Base-by-base conservation (phyloP, 1,140 invertebrate genomes). In the Drosophila fuyamai region DNA sequence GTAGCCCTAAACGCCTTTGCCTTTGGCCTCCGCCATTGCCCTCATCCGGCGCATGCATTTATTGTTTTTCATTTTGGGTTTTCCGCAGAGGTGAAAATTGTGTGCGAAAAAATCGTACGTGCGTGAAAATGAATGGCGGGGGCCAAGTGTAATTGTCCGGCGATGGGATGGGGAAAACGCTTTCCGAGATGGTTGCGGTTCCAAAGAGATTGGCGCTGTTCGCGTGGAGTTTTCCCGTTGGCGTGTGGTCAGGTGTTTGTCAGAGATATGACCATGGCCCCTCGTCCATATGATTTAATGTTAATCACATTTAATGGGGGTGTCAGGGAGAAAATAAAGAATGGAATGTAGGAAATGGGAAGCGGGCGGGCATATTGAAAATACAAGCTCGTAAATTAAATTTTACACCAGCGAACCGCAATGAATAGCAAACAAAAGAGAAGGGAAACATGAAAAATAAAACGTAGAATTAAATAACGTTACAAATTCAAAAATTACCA, bases 311-410 rank as follows among this genome's bases (percentile, higher is more conserved):
- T 89, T 80, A 78, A 83, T 67, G 84, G 65, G 58, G 67, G 40
- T 65, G 16, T 47, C 40, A 36, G 48, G 35, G n/a, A 27, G 44
- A 36, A 57, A 50, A 59, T 53, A 61, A 35, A 36, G 29, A 44
- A 4, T n/a, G n/a, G 23, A n/a, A 29, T 43, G 9, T 18, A 14
- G 14, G 13, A 16, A 13, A 23, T 13, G 71, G 10, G 18, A 51
- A 4, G 29, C 36, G 35, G 38, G 9, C 54, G 40, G 71, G 55
- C 79, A 76, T 86, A 86, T 86, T 86, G 83, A 86, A 88, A 88
- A 77, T 79, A 86, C 79, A 79, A 83, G 79, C 83, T 86, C 84
- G 84, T 88, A 88, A 88, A 88, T 88, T 88, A 89, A 88, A 88
- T 89, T 88, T 88, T 89, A 89, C 83, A 88, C 84, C 79, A 77